Base-by-base conservation (phyloP, 1,140 invertebrate genomes). In the Papilio polytes region DNA sequence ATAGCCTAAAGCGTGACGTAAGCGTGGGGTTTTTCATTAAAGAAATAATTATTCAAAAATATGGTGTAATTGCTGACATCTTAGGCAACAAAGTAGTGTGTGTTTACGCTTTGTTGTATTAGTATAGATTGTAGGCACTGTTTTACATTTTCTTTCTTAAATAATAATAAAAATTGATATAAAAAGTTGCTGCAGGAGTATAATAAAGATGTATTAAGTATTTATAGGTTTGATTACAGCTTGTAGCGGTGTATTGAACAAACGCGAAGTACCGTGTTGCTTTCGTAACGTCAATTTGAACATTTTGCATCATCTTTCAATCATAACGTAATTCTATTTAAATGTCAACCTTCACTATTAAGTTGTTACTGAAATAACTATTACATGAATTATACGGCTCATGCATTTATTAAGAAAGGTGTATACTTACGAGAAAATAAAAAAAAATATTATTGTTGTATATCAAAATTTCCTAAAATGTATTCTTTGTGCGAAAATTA, bases 271-370 rank as follows among this genome's bases (percentile, higher is more conserved):
- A 63, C 9, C 10, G 22, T 63, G 22, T 7, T 31, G 63, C 26
- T 66, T 66, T 66, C 63, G 63, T 66, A 66, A 66, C 63, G 12
- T 66, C 63, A 26, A 66, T 31, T 66, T 66, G 31, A 66, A 66
- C 63, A 66, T 66, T 36, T 66, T 66, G 63, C 63, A 10, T 66
- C 63, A 66, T 66, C 26, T 31, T 70, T 70, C 63, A 70, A 66
- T 70, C 63, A 31, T 31, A 70, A 70, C 63, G 63, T 70, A 70
- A 70, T 70, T 70, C 63, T 31, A 70, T 70, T 31, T 70, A 70
- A 70, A 70, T 70, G 63, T 70, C 63, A 70, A 70, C 63, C 63
- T 63, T 63, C 59, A 63, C 59, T 70, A 70, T 70, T 70, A 70
- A 70, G 13, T 70, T 70, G 26, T 70, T 70, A 31, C 63, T 70